Evolutionary conservation across 2,113 vertebrate genomes (phyloP), one percentile per base, ranked within the genome.

Genomic region (Notarius lentiginosus): DNA sequence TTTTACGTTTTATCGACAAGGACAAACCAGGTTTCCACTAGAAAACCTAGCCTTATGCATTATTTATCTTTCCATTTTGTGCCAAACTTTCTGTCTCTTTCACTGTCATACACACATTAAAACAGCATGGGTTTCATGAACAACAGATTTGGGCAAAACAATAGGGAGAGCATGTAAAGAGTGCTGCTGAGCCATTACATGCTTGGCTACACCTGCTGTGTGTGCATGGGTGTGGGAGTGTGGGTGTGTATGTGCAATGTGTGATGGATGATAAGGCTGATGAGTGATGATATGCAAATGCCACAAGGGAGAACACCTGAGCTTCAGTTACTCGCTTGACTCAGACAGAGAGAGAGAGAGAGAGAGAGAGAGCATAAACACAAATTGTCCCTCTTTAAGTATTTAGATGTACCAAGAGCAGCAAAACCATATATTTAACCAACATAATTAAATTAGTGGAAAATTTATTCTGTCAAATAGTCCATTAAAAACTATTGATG

Each of bases 181-280:
- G 30, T 87, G 86, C 80, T 77, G 70, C 41, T 87, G 86, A 83
- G 86, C 80, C 86, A 79, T 84, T 86, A 83, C 63, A 70, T 83
- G 79, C 84, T 87, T 30, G 22, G 79, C 61, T 86, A 83, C 81
- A 83, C 84, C 84, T 83, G 60, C 84, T 55, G 49, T 80, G 63
- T 63, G 63, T 79, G 72, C 58, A 68, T 73, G 47, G 76, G 56
- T 81, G 27, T 73, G 55, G 51, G 82, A 80, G 85, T 27, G 75
- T 72, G 87, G 84, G 90, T 87, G 89, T 91, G 92, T 92, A 92
- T 92, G 91, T 92, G 90, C 88, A 53, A 90, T 86, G 92, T 93
- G 92, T 94, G 94, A 95, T 94, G 92, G 93, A 94, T 94, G 93
- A 92, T 79, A 91, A 90, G 91, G 92, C 93, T 94, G 92, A 95